Percentiles rank a stretch among this genome's conserved stretches.
phyloP scores from a whole-genome alignment of 2,113 vertebrate genomes.

The Vidua chalybeata region DNA sequence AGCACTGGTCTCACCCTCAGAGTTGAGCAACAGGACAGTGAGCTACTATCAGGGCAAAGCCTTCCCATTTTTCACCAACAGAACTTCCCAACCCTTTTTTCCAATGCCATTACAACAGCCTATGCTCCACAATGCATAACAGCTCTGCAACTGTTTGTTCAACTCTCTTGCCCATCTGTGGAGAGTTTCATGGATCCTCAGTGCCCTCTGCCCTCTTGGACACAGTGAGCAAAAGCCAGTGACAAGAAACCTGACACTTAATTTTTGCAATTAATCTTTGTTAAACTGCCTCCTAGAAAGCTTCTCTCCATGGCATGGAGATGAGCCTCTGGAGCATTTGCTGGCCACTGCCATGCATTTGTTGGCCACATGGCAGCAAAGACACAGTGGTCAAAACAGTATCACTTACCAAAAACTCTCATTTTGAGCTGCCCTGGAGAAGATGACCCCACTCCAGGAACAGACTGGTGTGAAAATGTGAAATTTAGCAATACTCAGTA shows the following conservation, averaged over 20 bases:
- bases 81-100: neutral
- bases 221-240: neutral
- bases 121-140: accelerated
- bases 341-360: neutral
- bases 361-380: neutral
- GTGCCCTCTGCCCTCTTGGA: neutral
- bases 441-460: neutral
- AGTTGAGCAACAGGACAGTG: neutral
- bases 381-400: neutral
- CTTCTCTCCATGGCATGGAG: neutral
- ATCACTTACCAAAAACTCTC: neutral
- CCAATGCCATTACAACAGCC: neutral
- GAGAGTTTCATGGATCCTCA: neutral
- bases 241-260: neutral
- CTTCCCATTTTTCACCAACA: neutral
- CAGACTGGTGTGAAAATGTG: neutral
- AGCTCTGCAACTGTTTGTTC: neutral
- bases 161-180: neutral
- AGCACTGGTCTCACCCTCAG: neutral
- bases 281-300: neutral
- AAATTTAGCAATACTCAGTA: neutral
- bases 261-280: neutral
- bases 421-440: neutral
- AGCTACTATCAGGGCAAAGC: neutral
- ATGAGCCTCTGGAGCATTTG: neutral